Base-by-base conservation (phyloP, 1,140 invertebrate species). In the Sesamia nonagrioides region DNA sequence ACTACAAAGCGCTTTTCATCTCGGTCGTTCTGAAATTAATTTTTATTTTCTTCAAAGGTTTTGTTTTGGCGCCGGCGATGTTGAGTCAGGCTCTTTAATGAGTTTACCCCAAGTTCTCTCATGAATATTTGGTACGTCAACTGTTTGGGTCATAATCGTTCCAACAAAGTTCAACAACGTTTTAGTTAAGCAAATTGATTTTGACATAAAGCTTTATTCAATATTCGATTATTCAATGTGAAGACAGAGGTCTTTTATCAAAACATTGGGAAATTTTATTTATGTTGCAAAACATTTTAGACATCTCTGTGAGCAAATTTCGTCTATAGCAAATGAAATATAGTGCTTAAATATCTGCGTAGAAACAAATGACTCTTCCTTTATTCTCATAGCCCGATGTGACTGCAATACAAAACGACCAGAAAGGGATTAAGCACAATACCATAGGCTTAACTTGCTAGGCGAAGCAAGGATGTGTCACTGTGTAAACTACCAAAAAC, bases 1-100 rank as follows among this genome's bases (percentile, higher is more conserved):
- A 75, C 42, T 82, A 85, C 83, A 83, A 87, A 86, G 81, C 76
- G 79, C 83, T 83, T 91, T 88, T 78, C 77, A 79, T 72, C 73
- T 80, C 79, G 45, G 17, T 18, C 40, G 37, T 45, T 61, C 56
- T 48, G 71, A 84, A 76, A 74, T 68, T 60, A 75, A 58, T 73
- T 84, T 77, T 75, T 73, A 75, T 82, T 84, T 78, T 73, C 72
- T 33, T 81, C 68, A 75, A 80, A 56, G 48, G 42, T 68, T 76
- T 82, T 77, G 45, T 75, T 71, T 78, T 48, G 54, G 50, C 37
- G n/a, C 11, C 9, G 13, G 54, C 48, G 15, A 63, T 40, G 52
- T 66, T 45, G 27, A 40, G 35, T 17, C 45, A 50, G 54, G 11
- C 54, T 21, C 66, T 79, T 69, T 75, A 80, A 80, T 76, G 73